phyloP scores from a whole-genome alignment of 92 coral and sea anemone species.

The Bergia sp. region DNA sequence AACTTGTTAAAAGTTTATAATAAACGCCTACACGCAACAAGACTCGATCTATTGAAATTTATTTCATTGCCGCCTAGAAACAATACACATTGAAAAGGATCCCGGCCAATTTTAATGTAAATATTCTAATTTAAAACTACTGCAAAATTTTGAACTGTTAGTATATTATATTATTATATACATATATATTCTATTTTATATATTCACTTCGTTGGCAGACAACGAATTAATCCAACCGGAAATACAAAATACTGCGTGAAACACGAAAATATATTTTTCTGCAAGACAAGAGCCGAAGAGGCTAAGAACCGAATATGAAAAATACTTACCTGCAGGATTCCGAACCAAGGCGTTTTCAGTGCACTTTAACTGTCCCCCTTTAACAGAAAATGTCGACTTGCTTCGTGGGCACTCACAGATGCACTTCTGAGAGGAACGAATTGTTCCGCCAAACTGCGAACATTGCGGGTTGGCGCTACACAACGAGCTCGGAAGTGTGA shows the following conservation, averaged over 20 bases:
- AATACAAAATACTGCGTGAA: not conserved
- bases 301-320: not conserved
- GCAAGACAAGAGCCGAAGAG: not conserved
- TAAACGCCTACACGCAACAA: not conserved
- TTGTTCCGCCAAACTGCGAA: slow-evolving; percentile 14
- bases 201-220: not conserved
- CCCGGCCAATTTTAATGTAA: too few relatives aligned
- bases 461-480: slow-evolving; percentile 26
- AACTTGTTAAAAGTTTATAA: too few relatives aligned
- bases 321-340: slow-evolving; percentile 17
- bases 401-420: slow-evolving; percentile 12
- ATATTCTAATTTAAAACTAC: too few relatives aligned
- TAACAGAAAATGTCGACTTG: slow-evolving; percentile 17
- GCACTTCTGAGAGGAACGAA: slow-evolving; percentile 14
- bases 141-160: too few relatives aligned
- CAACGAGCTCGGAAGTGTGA: slow-evolving; percentile 30
- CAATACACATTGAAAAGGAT: not conserved
- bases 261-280: not conserved
- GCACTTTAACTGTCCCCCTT: slow-evolving; percentile 1
- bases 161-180: too few relatives aligned
- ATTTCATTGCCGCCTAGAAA: too few relatives aligned
- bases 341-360: slow-evolving; percentile 11
- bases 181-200: not conserved
- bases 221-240: not conserved
- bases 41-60: not conserved